Evolutionary conservation across 2,888 invertebrate species (phyloP), one percentile per base, ranked within the genome.

Genomic region (Carpatolechia fugitivella): DNA sequence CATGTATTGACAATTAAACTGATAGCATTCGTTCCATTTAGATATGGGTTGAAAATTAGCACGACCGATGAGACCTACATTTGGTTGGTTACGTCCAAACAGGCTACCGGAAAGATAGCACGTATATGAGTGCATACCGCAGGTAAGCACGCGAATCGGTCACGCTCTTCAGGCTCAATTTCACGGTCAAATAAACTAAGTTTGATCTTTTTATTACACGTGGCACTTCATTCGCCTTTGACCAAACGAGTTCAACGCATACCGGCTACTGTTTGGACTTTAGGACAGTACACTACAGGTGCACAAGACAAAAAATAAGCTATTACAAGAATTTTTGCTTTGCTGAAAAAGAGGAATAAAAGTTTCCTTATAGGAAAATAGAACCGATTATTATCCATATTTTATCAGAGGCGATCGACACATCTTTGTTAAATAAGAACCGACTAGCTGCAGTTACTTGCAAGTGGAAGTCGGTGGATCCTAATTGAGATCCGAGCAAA

Each of bases 161-260:
- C 80, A 80, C 79, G 83, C 82, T 74, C 72, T 72, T 74, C 76
- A 76, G 76, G 76, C 72, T 75, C 76, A 81, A 85, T 86, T 88
- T 85, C 84, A 85, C 80, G 85, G 85, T 80, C 81, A 87, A 82
- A 85, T 76, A 80, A 75, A 73, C 76, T 65, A 76, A 78, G 75
- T 81, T 80, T 75, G 80, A 83, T 83, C 76, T 76, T 78, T 78
- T 76, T 76, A 79, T 81, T 35, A 10, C 78, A 79, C 72, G 70
- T 69, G 69, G 68, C 8, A 5, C 16, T 79, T 76, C 70, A 80
- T 75, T 70, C 62, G 64, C 70, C 74, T 73, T 76, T 70, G 70
- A 70, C 72, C 68, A 73, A 78, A 74, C 66, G 66, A 72, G 81
- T 80, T 82, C 79, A 80, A 81, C 60, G 78, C 65, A 78, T 80